A percentile compares a stretch with the other conserved stretches of the same genome.
These are phyloP conservation scores for Dendroctonus valens DNA, from an alignment of 1,140 invertebrate genomes.

Conservation along the genomic window DNA sequence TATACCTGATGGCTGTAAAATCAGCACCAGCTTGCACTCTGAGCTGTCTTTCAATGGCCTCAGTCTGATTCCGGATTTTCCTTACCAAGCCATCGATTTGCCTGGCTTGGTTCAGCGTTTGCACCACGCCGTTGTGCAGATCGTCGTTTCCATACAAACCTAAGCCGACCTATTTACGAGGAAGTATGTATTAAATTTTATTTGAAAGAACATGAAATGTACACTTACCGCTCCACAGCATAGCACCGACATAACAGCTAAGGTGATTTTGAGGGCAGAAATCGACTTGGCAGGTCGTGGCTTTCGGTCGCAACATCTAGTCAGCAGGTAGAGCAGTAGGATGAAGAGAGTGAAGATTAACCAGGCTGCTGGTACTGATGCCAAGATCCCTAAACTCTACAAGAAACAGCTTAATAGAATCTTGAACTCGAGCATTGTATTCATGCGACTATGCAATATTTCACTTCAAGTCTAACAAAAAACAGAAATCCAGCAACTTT, in stretches of 20 bases:
- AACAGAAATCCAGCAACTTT: too few relatives aligned
- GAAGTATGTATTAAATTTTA: not conserved
- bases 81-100: slow-evolving; percentile 74
- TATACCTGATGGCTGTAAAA: slow-evolving; percentile 24
- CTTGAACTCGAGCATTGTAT: not conserved
- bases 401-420: slow-evolving; percentile 6
- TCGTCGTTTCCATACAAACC: slow-evolving; percentile 94
- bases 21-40: slow-evolving; percentile 38
- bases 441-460: not conserved
- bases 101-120: slow-evolving; percentile 73
- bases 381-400: slow-evolving; percentile 87
- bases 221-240: slow-evolving; percentile 67
- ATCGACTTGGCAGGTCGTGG: slow-evolving; percentile 81
- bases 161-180: slow-evolving; percentile 53
- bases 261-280: slow-evolving; percentile 76
- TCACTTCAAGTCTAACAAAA: not conserved
- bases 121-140: slow-evolving; percentile 83
- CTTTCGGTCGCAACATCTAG: slow-evolving; percentile 90
- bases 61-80: slow-evolving; percentile 70
- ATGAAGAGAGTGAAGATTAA: slow-evolving; percentile 85
- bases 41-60: slow-evolving; percentile 46
- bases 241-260: slow-evolving; percentile 80
- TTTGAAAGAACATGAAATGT: not conserved
- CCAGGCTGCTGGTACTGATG: slow-evolving; percentile 85
- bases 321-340: slow-evolving; percentile 85